A percentile compares a stretch with the other conserved stretches of the same genome.
phyloP scores from a whole-genome alignment of 2,797 vertebrate species.

The Amazonetta brasiliensis region DNA sequence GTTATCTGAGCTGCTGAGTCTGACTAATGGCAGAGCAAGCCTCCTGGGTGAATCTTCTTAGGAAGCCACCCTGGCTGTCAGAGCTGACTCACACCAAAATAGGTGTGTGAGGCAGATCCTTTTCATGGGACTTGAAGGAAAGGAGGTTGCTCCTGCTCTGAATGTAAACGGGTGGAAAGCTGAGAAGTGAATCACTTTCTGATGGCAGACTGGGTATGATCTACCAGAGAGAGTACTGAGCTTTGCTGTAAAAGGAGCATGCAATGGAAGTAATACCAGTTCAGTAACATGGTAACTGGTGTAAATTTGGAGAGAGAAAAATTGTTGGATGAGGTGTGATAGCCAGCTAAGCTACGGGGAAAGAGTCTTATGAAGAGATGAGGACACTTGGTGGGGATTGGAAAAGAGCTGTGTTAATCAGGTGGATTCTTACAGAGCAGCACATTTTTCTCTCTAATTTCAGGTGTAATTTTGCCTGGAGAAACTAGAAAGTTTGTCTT shows the following conservation, averaged over 20 bases:
- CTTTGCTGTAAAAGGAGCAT: neutral
- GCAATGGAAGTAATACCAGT: neutral
- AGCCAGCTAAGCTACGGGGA: neutral
- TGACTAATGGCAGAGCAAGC: constrained; percentile 3
- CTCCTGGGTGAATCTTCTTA: neutral
- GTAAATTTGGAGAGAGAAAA: neutral
- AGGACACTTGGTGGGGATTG: neutral
- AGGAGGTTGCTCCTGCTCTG: neutral
- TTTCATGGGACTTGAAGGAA: neutral
- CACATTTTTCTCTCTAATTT: neutral
- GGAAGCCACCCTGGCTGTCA: neutral
- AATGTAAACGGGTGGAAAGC: neutral
- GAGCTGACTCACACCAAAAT: constrained; percentile 33
- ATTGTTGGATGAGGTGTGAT: neutral
- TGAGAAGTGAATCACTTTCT: neutral
- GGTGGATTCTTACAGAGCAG: neutral
- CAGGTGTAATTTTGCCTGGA: constrained; percentile 89
- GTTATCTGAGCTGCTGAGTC: neutral
- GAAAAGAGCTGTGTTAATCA: neutral
- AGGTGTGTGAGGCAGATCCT: neutral
- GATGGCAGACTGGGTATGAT: neutral
- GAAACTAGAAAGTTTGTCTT: constrained; percentile 81
- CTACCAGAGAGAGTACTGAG: neutral
- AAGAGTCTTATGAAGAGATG: neutral
- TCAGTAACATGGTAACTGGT: neutral